phyloP scores from a whole-genome alignment of 2,113 vertebrate genomes.

The Otis tarda region DNA sequence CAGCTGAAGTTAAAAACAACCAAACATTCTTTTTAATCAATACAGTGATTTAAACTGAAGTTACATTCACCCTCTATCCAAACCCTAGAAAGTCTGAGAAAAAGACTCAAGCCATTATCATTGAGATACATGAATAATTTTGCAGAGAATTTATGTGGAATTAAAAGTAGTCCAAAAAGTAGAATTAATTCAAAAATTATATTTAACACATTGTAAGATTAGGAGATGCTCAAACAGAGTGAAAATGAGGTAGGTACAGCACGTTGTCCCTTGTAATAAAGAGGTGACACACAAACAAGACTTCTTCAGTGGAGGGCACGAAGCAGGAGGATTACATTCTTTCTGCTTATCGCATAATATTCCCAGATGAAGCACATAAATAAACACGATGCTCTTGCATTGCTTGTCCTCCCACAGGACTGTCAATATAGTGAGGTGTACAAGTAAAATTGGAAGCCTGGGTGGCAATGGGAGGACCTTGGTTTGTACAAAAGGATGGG shows the following conservation, averaged over 20 bases:
- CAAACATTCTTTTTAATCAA: not conserved
- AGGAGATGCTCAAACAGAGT: not conserved
- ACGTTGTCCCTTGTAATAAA: not conserved
- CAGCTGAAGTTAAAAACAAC: not conserved
- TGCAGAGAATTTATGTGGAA: not conserved
- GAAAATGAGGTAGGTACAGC: constrained; percentile 11
- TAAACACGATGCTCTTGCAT: constrained; percentile 28
- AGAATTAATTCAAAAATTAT: constrained; percentile 43
- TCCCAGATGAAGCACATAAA: constrained; percentile 40
- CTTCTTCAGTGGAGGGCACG: not conserved
- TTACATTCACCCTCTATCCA: not conserved
- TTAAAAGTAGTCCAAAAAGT: not conserved
- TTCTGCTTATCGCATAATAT: not conserved
- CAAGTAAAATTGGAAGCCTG: not conserved
- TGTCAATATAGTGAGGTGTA: not conserved
- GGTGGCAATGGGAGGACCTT: not conserved
- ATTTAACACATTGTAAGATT: not conserved
- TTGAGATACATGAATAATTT: not conserved
- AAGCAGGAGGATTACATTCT: not conserved
- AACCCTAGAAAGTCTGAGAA: not conserved
- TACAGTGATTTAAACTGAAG: not conserved
- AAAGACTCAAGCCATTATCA: not conserved
- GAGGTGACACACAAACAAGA: not conserved
- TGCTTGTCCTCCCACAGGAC: constrained; percentile 5
- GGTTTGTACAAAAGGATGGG: not conserved